These are phyloP conservation scores for Fukomys damarensis DNA, from an alignment of 2,113 vertebrate genomes.

Conservation along the genomic window DNA sequence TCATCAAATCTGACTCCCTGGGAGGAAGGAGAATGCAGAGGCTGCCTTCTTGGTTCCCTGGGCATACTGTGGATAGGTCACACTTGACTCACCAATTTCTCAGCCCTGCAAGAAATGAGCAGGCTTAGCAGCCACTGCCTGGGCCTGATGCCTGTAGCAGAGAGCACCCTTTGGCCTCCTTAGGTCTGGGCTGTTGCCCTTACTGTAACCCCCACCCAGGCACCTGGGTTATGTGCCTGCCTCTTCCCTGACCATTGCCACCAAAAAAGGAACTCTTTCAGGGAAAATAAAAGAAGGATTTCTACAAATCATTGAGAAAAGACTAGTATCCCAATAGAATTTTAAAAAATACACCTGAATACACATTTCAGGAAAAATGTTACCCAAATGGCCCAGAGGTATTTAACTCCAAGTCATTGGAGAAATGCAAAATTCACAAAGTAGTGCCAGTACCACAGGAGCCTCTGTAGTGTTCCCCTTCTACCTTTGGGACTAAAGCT, in stretches of 20 bases:
- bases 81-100: background rate
- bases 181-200: background rate
- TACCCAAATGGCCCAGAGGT: background rate
- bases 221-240: background rate
- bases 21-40: background rate
- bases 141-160: background rate
- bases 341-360: background rate
- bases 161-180: background rate
- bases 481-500: background rate
- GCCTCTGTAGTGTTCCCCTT: background rate
- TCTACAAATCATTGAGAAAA: background rate
- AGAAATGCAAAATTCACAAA: background rate
- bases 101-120: background rate
- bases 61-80: background rate
- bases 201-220: background rate
- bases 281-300: background rate
- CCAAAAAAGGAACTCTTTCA: slow-evolving; percentile 57
- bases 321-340: background rate
- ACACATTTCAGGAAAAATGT: background rate
- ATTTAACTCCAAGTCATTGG: background rate
- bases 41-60: background rate
- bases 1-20: background rate
- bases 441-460: background rate
- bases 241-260: background rate
- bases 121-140: background rate